These are phyloP conservation scores for Aporophyla lueneburgensis DNA, from an alignment of 2,888 invertebrate species.

Conservation along the genomic window DNA sequence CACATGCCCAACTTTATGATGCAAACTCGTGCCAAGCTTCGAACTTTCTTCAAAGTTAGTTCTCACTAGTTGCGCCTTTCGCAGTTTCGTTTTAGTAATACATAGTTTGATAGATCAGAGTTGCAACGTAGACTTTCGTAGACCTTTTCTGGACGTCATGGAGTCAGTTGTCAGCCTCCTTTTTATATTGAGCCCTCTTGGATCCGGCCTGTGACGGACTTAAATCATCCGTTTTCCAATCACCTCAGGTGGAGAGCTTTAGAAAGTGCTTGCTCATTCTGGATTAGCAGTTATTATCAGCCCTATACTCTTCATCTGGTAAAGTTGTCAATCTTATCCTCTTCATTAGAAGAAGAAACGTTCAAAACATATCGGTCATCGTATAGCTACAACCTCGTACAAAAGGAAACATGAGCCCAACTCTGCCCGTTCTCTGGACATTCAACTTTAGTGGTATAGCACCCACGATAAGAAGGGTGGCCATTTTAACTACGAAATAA, in stretches of 20 bases:
- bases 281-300: too few relatives aligned
- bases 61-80: conserved; percentile 12
- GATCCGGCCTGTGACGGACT: too few relatives aligned
- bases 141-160: not conserved
- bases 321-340: not conserved
- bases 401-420: not conserved
- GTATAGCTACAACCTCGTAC: not conserved
- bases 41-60: conserved; percentile 25
- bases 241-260: not conserved
- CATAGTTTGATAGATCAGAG: not conserved
- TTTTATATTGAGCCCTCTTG: not conserved
- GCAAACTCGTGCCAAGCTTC: conserved; percentile 35
- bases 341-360: not conserved
- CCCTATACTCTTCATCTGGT: not conserved
- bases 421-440: not conserved
- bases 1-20: conserved; percentile 46
- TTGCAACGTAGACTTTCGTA: not conserved
- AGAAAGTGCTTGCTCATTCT: not conserved
- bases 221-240: not conserved
- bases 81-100: not conserved
- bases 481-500: conserved; percentile 17
- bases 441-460: not conserved
- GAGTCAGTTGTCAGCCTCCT: not conserved
- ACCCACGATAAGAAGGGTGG: conserved; percentile 21
- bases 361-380: not conserved